Conservation (phyloP, 2,888 invertebrate genomes). For the Ischnus inquisitorius region DNA sequence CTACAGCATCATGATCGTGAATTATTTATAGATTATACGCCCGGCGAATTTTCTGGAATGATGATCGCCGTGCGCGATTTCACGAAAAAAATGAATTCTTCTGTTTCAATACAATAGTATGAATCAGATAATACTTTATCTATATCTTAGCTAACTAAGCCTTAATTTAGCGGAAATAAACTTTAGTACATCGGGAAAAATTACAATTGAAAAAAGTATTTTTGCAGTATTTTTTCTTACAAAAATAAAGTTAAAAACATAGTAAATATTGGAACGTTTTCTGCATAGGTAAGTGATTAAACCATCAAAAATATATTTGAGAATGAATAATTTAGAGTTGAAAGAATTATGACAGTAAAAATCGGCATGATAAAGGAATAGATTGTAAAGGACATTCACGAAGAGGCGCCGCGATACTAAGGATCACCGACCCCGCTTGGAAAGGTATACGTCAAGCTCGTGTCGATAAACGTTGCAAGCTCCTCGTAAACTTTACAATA, state of each 20-base stretch:
- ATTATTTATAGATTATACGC: not conserved
- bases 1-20: not conserved
- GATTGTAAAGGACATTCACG: not conserved
- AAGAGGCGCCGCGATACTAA: not conserved
- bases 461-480: not conserved
- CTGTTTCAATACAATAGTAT: not conserved
- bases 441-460: not conserved
- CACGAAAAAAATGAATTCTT: not conserved
- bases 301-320: not conserved
- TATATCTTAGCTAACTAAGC: not conserved
- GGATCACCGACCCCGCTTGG: slow-evolving; percentile 1
- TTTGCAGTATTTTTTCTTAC: no score
- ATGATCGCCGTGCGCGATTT: not conserved
- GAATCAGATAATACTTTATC: not conserved
- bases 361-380: not conserved
- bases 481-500: not conserved
- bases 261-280: not conserved
- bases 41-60: not conserved
- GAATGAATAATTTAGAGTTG: not conserved
- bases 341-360: not conserved
- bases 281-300: not conserved
- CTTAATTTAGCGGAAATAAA: not conserved
- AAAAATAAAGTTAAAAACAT: not conserved
- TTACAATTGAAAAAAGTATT: no score
- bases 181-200: no score